Evolutionary conservation across 2,888 invertebrate genomes (phyloP).

Genomic region (Eustalomyia histrio): DNA sequence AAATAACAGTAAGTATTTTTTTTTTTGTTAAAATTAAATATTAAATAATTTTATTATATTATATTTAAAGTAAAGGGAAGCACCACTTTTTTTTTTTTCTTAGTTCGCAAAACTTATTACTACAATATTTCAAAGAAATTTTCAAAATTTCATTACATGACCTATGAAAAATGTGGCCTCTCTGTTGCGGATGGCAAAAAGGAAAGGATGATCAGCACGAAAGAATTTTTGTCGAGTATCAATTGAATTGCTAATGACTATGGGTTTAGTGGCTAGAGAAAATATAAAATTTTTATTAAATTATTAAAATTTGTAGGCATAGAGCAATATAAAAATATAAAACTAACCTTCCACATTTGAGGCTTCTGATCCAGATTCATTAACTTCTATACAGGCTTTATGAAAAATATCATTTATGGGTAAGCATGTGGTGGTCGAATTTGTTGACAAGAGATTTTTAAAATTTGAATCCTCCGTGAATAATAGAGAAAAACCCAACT

Average conservation of each 20-base stretch:
- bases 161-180: slow-evolving; percentile 74
- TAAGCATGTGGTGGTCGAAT: slow-evolving; percentile 75
- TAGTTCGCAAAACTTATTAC: slow-evolving; percentile 7
- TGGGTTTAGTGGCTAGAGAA: slow-evolving; percentile 72
- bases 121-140: slow-evolving; percentile 6
- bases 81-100: slow-evolving; percentile 23
- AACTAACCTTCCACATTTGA: slow-evolving; percentile 83
- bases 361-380: slow-evolving; percentile 93
- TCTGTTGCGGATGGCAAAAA: slow-evolving; percentile 74
- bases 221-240: slow-evolving; percentile 75
- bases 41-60: slow-evolving; percentile 19
- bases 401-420: slow-evolving; percentile 86
- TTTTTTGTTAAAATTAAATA: not conserved
- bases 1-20: slow-evolving; percentile 37
- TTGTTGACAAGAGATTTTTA: slow-evolving; percentile 81
- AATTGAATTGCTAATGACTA: slow-evolving; percentile 75
- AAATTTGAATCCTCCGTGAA: slow-evolving; percentile 84
- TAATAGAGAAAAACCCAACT: slow-evolving; percentile 87
- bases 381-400: slow-evolving; percentile 91
- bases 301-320: no score
- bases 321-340: no score
- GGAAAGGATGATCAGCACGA: slow-evolving; percentile 76
- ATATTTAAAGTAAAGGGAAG: slow-evolving; percentile 18
- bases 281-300: not conserved
- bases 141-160: slow-evolving; percentile 72